phyloP scores from a whole-genome alignment of 92 coral and sea anemone genomes.

The Heliopora coerulea region DNA sequence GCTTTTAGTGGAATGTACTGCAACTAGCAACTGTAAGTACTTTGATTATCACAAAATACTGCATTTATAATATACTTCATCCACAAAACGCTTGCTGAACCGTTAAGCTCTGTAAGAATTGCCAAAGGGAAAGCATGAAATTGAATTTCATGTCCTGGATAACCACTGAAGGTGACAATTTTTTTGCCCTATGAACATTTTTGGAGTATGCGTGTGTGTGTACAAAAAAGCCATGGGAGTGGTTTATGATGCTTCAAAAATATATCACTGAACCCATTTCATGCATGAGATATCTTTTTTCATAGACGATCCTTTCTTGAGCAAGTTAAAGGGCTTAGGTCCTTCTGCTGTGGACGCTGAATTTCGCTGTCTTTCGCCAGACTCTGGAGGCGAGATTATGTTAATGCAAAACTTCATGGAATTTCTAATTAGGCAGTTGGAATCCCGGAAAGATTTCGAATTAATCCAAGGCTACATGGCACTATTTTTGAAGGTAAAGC shows the following conservation, averaged over 20 bases:
- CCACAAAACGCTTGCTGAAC: no score
- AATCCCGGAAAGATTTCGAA: constrained; percentile 78
- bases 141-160: no score
- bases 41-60: no score
- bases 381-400: constrained; percentile 76
- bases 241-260: neutral
- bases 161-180: no score
- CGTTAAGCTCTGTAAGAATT: no score
- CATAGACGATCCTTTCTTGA: constrained; percentile 70
- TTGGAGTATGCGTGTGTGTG: no score
- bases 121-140: no score
- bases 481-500: constrained; percentile 80
- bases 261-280: neutral
- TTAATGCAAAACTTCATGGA: constrained; percentile 80
- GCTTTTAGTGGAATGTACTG: constrained; percentile 50
- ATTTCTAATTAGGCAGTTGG: constrained; percentile 69
- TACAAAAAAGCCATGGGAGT: no score
- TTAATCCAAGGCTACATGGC: constrained; percentile 83
- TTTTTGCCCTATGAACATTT: no score
- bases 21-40: constrained; percentile 73
- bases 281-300: neutral
- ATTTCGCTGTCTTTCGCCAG: constrained; percentile 79
- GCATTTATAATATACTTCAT: no score
- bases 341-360: constrained; percentile 92
- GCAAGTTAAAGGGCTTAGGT: constrained; percentile 69